These are phyloP conservation scores for Saturnia japonica DNA, from an alignment of 2,888 invertebrate genomes.

Conservation along the genomic window DNA sequence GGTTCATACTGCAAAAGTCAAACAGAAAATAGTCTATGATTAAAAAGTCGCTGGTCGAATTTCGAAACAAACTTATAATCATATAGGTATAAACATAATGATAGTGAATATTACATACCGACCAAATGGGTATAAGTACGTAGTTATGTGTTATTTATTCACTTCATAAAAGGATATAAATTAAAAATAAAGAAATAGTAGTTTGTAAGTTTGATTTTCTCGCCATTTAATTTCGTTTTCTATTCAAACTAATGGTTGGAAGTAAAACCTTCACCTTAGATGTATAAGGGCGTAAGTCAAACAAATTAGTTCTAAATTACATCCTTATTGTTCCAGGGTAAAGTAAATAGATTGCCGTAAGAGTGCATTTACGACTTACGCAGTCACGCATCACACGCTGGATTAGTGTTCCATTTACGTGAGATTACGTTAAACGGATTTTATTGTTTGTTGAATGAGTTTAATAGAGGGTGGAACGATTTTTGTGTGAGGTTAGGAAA, in stretches of 20 bases:
- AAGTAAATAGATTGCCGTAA: background rate
- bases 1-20: too few relatives aligned
- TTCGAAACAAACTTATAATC: too few relatives aligned
- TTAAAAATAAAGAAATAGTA: background rate
- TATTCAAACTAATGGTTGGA: background rate
- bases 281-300: background rate
- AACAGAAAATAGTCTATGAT: too few relatives aligned
- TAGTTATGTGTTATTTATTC: too few relatives aligned
- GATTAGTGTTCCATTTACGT: constrained; percentile 26
- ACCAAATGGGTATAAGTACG: too few relatives aligned
- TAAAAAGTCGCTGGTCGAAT: too few relatives aligned
- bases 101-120: too few relatives aligned
- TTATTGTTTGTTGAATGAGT: constrained; percentile 36
- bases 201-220: background rate
- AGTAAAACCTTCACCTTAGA: background rate
- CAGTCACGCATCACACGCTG: background rate
- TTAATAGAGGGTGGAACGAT: constrained; percentile 24
- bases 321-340: background rate
- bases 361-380: background rate
- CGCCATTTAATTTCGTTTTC: background rate
- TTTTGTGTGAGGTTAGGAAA: background rate
- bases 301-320: background rate
- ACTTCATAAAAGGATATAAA: background rate
- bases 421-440: constrained; percentile 35
- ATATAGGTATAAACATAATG: too few relatives aligned